A percentile compares a stretch with the other conserved stretches of the same genome.
Evolutionary conservation across 1,140 invertebrate species (phyloP).

Genomic region (Drosophila arawakana): DNA sequence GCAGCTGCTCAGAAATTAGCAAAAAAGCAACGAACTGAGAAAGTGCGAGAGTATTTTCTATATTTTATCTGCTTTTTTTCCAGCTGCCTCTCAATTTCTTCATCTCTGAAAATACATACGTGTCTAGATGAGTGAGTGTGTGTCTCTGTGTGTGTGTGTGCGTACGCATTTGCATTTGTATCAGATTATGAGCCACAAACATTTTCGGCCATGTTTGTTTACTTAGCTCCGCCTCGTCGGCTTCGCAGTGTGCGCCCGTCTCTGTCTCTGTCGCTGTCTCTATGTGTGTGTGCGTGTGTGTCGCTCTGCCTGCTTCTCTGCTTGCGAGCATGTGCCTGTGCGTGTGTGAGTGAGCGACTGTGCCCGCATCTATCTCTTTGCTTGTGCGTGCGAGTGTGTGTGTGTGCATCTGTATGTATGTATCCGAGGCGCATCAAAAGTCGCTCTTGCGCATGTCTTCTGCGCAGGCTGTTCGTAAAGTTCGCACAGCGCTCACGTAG

Average conservation of each 20-base stretch:
- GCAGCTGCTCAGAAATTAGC: conserved; percentile 39
- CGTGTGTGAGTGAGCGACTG: conserved; percentile 46
- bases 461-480: conserved; percentile 55
- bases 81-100: conserved; percentile 32
- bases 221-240: conserved; percentile 82
- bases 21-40: conserved; percentile 51
- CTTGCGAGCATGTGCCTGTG: conserved; percentile 12
- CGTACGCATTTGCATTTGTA: conserved; percentile 76
- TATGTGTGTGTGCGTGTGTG: conserved; percentile 28
- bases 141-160: conserved; percentile 28
- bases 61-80: conserved; percentile 9
- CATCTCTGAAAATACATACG: conserved; percentile 4
- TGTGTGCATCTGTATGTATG: conserved; percentile 51
- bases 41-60: conserved; percentile 35
- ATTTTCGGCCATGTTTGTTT: conserved; percentile 84
- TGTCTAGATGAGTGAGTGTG: conserved; percentile 2
- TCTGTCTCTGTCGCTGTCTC: conserved; percentile 3
- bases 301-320: conserved; percentile 1
- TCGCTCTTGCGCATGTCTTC: conserved; percentile 81
- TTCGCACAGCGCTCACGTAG: conserved; percentile 17
- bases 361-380: conserved; percentile 61
- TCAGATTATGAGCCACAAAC: conserved; percentile 83
- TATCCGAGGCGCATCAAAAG: conserved; percentile 59
- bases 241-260: conserved; percentile 54
- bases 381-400: conserved; percentile 19